phyloP scores from a whole-genome alignment of 2,888 invertebrate species.

The Acleris laterana region DNA sequence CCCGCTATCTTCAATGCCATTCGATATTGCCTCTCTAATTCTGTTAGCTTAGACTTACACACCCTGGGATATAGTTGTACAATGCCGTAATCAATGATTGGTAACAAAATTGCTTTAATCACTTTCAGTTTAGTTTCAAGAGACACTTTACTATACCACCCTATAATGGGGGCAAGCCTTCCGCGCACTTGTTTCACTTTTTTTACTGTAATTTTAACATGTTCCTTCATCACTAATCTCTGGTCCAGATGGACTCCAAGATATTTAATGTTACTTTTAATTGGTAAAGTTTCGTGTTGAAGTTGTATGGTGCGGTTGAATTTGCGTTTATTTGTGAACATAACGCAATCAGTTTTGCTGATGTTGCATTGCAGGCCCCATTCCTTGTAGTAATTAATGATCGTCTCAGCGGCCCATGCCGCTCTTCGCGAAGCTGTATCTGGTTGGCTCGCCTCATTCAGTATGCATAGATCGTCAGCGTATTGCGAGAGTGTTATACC shows the following conservation, averaged over 20 bases:
- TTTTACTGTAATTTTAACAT: neutral
- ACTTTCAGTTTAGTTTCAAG: slow-evolving; percentile 3
- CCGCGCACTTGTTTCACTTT: slow-evolving; percentile 12
- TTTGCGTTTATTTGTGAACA: neutral
- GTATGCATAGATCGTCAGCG: slow-evolving; percentile 4
- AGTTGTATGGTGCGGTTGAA: neutral
- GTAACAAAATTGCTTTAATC: neutral
- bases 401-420: neutral
- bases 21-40: slow-evolving; percentile 11
- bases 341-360: neutral
- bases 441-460: neutral
- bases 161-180: slow-evolving; percentile 8
- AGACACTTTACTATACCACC: slow-evolving; percentile 3
- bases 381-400: neutral
- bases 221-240: neutral
- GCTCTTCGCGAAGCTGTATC: neutral
- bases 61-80: slow-evolving; percentile 1
- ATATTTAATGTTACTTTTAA: neutral
- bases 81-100: slow-evolving; percentile 13
- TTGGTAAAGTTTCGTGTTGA: neutral
- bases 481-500: slow-evolving; percentile 10
- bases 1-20: slow-evolving; percentile 8
- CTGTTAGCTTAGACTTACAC: neutral
- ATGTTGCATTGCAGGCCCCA: neutral
- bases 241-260: neutral